phyloP scores from a whole-genome alignment of 1,140 invertebrate genomes.

The Contarinia nasturtii region DNA sequence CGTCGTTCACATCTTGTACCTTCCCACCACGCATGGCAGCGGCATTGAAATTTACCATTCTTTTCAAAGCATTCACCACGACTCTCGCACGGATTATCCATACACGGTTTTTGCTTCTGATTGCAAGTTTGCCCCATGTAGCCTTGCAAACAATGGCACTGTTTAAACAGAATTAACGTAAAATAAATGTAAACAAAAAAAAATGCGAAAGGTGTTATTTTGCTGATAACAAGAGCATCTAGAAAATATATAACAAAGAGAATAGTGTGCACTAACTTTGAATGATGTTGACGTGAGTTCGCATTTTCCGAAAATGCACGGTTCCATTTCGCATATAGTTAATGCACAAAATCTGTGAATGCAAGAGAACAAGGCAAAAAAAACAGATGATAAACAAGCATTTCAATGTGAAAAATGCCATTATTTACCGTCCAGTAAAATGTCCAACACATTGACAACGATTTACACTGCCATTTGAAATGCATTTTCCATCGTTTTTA shows the following conservation, averaged over 20 bases:
- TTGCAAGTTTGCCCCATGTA: constrained; percentile 45
- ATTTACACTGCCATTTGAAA: constrained; percentile 27
- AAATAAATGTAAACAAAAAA: background rate
- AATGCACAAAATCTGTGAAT: constrained; percentile 39
- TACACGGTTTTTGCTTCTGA: constrained; percentile 41
- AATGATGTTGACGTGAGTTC: constrained; percentile 31
- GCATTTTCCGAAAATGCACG: constrained; percentile 50
- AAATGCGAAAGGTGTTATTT: no score
- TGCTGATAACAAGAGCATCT: no score
- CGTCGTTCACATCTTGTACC: constrained; percentile 38
- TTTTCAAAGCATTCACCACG: constrained; percentile 44
- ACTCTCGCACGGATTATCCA: constrained; percentile 45
- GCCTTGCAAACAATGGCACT: constrained; percentile 38
- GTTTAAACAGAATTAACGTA: background rate
- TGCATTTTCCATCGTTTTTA: constrained; percentile 40
- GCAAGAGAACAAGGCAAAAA: background rate
- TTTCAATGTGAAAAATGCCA: background rate
- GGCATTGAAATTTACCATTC: constrained; percentile 40
- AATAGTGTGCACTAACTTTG: constrained; percentile 6
- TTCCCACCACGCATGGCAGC: constrained; percentile 52
- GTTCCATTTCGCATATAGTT: constrained; percentile 46
- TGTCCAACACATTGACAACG: constrained; percentile 42
- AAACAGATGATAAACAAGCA: background rate
- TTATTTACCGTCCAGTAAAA: constrained; percentile 29
- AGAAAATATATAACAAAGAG: no score